Base-by-base conservation (phyloP, 2,797 vertebrate genomes). In the Chromobotia macracanthus region DNA sequence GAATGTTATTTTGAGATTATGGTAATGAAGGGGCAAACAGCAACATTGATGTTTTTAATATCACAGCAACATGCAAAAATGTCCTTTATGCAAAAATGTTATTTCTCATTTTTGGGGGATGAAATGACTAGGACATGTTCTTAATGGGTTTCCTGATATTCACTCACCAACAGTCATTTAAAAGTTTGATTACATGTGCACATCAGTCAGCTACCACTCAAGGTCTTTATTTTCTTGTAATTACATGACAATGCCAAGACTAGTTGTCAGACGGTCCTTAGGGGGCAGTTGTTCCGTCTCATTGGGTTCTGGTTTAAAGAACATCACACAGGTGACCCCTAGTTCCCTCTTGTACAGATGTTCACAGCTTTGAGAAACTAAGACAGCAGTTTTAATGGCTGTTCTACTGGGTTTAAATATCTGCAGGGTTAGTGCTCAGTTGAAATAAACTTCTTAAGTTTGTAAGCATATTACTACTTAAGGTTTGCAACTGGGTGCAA, bases 241-340 rank as follows among this genome's bases (percentile, higher is more conserved):
- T 55, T 13, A 23, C 28, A 75, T 75, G 31, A 41, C 11, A 60
- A 60, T 75, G 15, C 3, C 61, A 55, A 44, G 35, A 67, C 15
- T 28, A 23, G 51, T n/a, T 68, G 19, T 75, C 61, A 12, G 63
- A n/a, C 41, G 63, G 74, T 56, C 74, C 15, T 55, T 15, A 56
- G 35, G 19, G 35, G 51, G 63, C 73, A 66, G 50, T 46, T 21
- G 67, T 67, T 28, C 21, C 50, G 38, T 38, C 35, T 35, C 46
- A 51, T 7, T 38, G 44, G 61, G n/a, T 8, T 46, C 12, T 48
- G 53, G 15, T 58, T 72, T 9, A 55, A 71, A 21, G 28, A 38
- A 51, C 10, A 11, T 21, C 10, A 19, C 6, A 53, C 6, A 35
- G 16, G 0, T 15, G 46, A 48, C 44, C 28, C 60, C 28, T 60